Evolutionary conservation across 2,888 invertebrate species (phyloP), one percentile per base, ranked within the genome.

Genomic region (Baccha elongata): DNA sequence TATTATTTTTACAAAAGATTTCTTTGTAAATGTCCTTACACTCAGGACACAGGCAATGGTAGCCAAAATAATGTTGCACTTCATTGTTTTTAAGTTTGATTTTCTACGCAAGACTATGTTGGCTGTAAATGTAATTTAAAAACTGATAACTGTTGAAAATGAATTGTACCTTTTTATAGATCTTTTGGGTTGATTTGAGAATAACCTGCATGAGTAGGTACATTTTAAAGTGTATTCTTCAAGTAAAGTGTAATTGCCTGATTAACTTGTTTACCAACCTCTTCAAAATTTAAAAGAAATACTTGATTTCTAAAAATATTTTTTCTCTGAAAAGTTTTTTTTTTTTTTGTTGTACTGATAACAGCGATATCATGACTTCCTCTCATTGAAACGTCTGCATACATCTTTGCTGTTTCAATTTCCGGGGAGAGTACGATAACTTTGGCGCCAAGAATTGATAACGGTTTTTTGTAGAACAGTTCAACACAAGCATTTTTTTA

Each of bases 21-120:
- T 52, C 1, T 5, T 11, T 1, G 17, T 8, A n/a, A 11, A 11
- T 35, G 2, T 35, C 44, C 62, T 72, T 64, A 72, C 72, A 52
- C 21, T 44, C 1, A 53, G 19, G 2, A 44, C 10, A 40, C 52
- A 62, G 6, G 10, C 23, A 11, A 62, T 6, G 32, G 32, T 19
- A 19, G 23, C 35, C 35, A 13, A 7, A 1, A 44, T 23, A 8
- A 17, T 4, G 8, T 6, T 10, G 32, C 10, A 65, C 71, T 81
- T 75, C 81, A 81, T 81, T 40, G 8, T 62, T 10, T 35, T 37
- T 50, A 21, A 42, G 37, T 64, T n/a, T 48, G 6, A 3, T 71
- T 29, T 42, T 15, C 2, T 23, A 0, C 2, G 15, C 23, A 13
- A 19, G 1, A 37, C 2, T 1, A 3, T n/a, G 17, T 35, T n/a